Conservation (phyloP, 2,888 invertebrate species). For the Chrysomela aeneicollis region DNA sequence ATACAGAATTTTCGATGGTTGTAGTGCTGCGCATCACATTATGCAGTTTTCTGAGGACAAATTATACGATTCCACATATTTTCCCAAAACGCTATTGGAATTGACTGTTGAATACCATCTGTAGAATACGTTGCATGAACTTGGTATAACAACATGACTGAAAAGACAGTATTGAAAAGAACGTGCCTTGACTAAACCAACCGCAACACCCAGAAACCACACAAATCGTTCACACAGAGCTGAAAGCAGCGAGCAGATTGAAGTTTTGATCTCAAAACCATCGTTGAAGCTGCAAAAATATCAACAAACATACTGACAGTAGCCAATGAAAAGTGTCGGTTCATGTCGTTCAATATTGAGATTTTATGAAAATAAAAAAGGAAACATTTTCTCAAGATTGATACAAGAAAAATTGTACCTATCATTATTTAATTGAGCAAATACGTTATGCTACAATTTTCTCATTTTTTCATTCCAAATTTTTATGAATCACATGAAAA, state of each 20-base stretch:
- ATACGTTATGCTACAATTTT: no score
- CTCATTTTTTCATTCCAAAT: no score
- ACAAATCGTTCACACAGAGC: conserved; percentile 30
- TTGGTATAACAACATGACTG: conserved; percentile 27
- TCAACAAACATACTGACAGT: not conserved
- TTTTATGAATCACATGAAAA: no score
- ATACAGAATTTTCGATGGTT: no score
- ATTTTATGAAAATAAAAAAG: no score
- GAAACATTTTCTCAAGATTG: no score
- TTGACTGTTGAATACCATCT: not conserved
- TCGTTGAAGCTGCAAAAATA: conserved; percentile 20
- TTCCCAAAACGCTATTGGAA: not conserved
- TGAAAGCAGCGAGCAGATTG: conserved; percentile 36
- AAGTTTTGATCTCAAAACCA: conserved; percentile 22
- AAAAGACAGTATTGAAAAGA: conserved; percentile 4
- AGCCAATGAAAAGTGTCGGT: not conserved
- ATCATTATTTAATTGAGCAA: no score
- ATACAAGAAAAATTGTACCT: no score
- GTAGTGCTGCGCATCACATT: no score
- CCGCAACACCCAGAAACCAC: conserved; percentile 31
- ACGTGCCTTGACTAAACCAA: conserved; percentile 29
- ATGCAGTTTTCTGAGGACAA: no score
- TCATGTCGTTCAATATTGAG: not conserved
- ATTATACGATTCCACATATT: no score
- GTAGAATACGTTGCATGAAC: conserved; percentile 23